Percentiles rank a stretch among this genome's conserved stretches.
phyloP scores from a whole-genome alignment of 2,113 vertebrate species.

The Gnathonemus echidnorhynchus region DNA sequence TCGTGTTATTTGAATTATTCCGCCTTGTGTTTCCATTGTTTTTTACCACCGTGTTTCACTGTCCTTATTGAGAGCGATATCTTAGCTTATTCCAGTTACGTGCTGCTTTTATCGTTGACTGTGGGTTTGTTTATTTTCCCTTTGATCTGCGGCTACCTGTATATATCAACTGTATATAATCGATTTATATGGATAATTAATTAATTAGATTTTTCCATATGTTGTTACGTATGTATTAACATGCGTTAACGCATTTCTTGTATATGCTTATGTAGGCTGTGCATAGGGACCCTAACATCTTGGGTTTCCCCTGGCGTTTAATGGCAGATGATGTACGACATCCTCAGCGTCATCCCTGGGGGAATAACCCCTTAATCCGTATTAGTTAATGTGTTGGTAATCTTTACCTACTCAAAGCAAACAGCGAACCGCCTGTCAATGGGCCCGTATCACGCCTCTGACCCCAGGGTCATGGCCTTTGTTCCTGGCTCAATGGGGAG shows the following conservation, averaged over 20 bases:
- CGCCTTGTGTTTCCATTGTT: neutral
- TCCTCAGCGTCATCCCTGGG: constrained; percentile 61
- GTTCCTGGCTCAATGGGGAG: constrained; percentile 73
- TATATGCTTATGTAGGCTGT: neutral
- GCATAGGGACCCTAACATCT: neutral
- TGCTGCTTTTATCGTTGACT: neutral
- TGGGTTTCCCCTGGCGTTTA: constrained; percentile 46
- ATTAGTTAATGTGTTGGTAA: constrained; percentile 68
- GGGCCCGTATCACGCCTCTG: constrained; percentile 74
- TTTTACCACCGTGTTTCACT: neutral
- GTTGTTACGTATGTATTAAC: neutral
- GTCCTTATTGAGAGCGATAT: neutral
- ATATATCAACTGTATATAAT: neutral
- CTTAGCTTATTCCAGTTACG: neutral
- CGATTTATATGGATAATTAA: neutral
- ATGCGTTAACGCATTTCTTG: neutral
- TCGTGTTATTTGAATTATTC: neutral
- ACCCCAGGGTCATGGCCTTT: constrained; percentile 80
- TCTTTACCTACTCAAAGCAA: constrained; percentile 77
- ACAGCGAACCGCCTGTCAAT: constrained; percentile 72
- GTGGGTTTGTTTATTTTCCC: neutral
- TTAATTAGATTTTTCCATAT: neutral
- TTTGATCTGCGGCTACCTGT: neutral
- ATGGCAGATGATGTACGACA: constrained; percentile 61
- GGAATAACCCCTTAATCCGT: constrained; percentile 69